Evolutionary conservation across 2,888 invertebrate genomes (phyloP).

Genomic region (Pilophorus perplexus): DNA sequence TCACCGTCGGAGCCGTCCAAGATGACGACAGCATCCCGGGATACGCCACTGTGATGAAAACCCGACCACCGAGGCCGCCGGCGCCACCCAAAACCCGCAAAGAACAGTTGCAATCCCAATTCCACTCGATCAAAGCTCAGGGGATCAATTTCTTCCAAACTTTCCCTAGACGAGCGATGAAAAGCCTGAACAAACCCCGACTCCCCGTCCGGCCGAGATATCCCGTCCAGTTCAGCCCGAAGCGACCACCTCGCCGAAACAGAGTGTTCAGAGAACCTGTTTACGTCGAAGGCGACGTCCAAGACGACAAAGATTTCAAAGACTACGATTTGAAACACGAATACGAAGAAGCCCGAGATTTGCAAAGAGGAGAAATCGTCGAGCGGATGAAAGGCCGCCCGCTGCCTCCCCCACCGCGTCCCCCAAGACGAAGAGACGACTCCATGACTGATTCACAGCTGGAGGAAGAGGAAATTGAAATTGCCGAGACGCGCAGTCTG

Average conservation of each 20-base stretch:
- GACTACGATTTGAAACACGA: slow-evolving; percentile 54
- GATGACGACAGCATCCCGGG: slow-evolving; percentile 55
- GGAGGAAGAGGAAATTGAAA: not conserved
- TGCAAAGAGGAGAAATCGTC: slow-evolving; percentile 72
- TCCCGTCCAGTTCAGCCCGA: slow-evolving; percentile 61
- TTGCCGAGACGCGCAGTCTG: not conserved
- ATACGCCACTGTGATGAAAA: slow-evolving; percentile 74
- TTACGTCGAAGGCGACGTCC: slow-evolving; percentile 47
- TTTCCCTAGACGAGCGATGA: slow-evolving; percentile 49
- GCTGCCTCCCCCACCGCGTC: slow-evolving; percentile 80
- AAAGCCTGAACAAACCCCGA: slow-evolving; percentile 49
- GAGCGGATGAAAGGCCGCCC: slow-evolving; percentile 83
- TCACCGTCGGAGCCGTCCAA: slow-evolving; percentile 14
- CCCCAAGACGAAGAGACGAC: slow-evolving; percentile 56
- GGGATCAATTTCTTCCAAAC: slow-evolving; percentile 49
- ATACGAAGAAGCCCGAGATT: slow-evolving; percentile 54
- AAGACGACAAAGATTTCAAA: slow-evolving; percentile 21
- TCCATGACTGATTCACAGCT: not conserved
- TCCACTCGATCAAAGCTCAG: slow-evolving; percentile 48
- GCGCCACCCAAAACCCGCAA: slow-evolving; percentile 61
- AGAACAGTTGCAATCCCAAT: slow-evolving; percentile 45
- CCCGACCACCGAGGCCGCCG: slow-evolving; percentile 59
- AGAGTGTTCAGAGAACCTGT: slow-evolving; percentile 49
- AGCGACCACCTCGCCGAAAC: slow-evolving; percentile 62
- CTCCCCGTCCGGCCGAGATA: slow-evolving; percentile 63